Evolutionary conservation across 2,113 vertebrate species (phyloP).

Genomic region (Colius striatus): DNA sequence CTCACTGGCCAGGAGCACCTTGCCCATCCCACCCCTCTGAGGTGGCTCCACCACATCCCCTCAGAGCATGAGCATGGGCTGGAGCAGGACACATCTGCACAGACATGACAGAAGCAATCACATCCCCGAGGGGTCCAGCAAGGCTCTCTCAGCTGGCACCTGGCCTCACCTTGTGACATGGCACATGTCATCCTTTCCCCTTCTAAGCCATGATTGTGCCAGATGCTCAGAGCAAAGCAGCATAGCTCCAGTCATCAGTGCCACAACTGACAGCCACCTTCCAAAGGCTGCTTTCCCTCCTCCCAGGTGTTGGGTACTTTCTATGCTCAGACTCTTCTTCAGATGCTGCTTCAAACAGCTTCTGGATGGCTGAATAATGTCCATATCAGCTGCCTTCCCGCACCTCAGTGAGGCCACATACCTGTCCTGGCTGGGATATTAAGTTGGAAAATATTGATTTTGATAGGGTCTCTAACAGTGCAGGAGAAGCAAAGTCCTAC

Average conservation of each 20-base stretch:
- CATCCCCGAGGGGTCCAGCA: not conserved
- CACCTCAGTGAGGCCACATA: not conserved
- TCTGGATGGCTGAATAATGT: not conserved
- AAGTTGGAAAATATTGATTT: not conserved
- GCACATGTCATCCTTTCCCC: not conserved
- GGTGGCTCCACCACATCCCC: not conserved
- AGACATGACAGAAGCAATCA: not conserved
- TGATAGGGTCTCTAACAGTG: not conserved
- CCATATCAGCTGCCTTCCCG: not conserved
- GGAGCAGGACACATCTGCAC: not conserved
- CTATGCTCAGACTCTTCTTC: not conserved
- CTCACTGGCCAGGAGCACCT: not conserved
- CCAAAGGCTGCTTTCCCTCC: not conserved
- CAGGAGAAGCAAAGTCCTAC: not conserved
- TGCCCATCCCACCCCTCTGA: not conserved
- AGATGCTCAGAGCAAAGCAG: not conserved
- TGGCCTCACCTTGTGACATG: not conserved
- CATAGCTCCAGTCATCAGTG: not conserved
- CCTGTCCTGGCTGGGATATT: not conserved
- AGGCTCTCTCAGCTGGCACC: not conserved
- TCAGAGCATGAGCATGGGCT: not conserved
- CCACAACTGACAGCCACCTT: not conserved
- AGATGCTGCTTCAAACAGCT: not conserved
- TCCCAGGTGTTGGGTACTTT: not conserved
- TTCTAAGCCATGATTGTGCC: not conserved